Evolutionary conservation across 2,113 vertebrate genomes (phyloP).

Genomic region (Triplophysa rosa): DNA sequence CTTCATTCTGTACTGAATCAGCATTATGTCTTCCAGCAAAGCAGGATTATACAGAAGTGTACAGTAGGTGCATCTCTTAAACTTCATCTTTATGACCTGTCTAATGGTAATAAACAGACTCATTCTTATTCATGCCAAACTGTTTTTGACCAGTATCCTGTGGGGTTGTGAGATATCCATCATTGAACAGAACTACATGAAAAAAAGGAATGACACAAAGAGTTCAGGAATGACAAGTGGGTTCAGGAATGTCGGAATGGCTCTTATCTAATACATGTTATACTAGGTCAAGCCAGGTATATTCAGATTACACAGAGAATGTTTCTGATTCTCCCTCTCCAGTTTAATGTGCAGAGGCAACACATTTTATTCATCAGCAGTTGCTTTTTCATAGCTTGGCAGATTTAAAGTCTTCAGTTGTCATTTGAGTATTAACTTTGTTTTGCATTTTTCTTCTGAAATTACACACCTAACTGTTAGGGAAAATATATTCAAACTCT

Average conservation of each 20-base stretch:
- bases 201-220: conserved; percentile 2
- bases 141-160: background rate
- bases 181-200: conserved; percentile 58
- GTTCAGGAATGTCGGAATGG: conserved; percentile 30
- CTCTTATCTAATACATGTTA: conserved; percentile 17
- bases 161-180: conserved; percentile 3
- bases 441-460: no score
- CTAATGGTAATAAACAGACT: conserved; percentile 21
- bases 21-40: conserved; percentile 25
- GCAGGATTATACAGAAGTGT: background rate
- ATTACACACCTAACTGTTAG: no score
- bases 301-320: conserved; percentile 16
- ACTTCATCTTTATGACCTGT: conserved; percentile 15
- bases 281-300: conserved; percentile 43
- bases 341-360: background rate
- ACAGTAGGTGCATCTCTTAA: background rate
- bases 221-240: conserved; percentile 6
- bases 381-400: no score
- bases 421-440: no score
- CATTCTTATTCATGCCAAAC: conserved; percentile 9
- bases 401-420: no score
- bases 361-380: no score
- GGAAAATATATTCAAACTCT: no score
- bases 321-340: conserved; percentile 3
- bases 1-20: background rate